A percentile compares a stretch with the other conserved stretches of the same genome.
phyloP scores from a whole-genome alignment of 2,888 invertebrate species.

The Elegia similella region DNA sequence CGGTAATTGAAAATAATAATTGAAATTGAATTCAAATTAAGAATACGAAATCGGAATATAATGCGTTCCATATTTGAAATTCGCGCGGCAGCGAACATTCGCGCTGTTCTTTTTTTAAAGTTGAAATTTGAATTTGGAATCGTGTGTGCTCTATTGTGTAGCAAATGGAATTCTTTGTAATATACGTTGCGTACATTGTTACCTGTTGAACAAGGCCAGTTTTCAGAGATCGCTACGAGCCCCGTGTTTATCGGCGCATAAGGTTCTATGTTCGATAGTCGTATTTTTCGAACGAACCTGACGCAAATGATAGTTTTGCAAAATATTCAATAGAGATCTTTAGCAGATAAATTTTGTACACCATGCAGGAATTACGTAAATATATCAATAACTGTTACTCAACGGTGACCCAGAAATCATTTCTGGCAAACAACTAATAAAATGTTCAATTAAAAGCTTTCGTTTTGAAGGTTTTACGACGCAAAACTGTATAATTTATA shows the following conservation, averaged over 20 bases:
- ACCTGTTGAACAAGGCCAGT: conserved; percentile 27
- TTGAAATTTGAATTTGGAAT: conserved; percentile 73
- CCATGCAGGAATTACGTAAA: conserved; percentile 47
- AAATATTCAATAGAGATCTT: conserved; percentile 53
- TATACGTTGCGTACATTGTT: conserved; percentile 48
- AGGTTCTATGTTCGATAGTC: conserved; percentile 18
- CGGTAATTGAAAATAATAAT: conserved; percentile 77
- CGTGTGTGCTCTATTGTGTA: conserved; percentile 77
- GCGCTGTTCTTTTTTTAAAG: conserved; percentile 58
- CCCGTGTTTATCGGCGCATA: conserved; percentile 22
- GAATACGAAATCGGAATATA: conserved; percentile 71
- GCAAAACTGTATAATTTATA: conserved; percentile 12
- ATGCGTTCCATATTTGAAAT: conserved; percentile 71
- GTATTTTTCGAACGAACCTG: conserved; percentile 30
- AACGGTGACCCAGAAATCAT: conserved; percentile 28
- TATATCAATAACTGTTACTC: conserved; percentile 28
- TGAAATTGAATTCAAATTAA: conserved; percentile 75
- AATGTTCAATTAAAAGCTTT: conserved; percentile 28
- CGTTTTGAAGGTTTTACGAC: conserved; percentile 19
- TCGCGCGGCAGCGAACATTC: conserved; percentile 53
- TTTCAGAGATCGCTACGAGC: neutral
- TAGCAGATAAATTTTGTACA: conserved; percentile 42
- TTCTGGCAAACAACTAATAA: conserved; percentile 23
- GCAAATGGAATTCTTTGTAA: conserved; percentile 71
- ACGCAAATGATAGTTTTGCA: conserved; percentile 46